These are phyloP conservation scores for Lycocorax pyrrhopterus DNA, from an alignment of 2,113 vertebrate genomes.

Conservation along the genomic window DNA sequence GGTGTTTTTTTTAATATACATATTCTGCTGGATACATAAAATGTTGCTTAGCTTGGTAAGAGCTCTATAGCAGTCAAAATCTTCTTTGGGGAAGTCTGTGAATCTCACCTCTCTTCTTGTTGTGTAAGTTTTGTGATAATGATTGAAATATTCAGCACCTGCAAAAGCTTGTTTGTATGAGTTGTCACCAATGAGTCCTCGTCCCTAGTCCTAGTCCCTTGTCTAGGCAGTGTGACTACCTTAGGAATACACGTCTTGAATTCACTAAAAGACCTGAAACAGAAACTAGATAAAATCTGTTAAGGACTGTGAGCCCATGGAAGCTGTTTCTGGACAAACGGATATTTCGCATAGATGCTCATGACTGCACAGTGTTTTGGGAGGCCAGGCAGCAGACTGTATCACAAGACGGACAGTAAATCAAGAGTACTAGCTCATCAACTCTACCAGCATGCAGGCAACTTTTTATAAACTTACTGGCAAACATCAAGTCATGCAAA, in stretches of 20 bases:
- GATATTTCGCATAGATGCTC: not conserved
- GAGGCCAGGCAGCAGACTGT: not conserved
- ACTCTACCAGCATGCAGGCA: not conserved
- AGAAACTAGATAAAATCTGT: not conserved
- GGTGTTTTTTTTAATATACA: not conserved
- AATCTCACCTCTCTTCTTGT: not conserved
- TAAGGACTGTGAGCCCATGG: not conserved
- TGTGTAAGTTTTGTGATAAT: not conserved
- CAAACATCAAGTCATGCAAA: not conserved
- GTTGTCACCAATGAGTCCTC: not conserved
- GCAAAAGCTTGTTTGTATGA: not conserved
- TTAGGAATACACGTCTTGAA: not conserved
- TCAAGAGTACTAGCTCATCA: not conserved
- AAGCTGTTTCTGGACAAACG: not conserved
- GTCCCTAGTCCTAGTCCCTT: too few species aligned
- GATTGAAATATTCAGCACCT: not conserved
- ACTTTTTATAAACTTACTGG: not conserved
- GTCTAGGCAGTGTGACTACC: not conserved
- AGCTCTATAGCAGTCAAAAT: not conserved
- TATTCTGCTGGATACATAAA: not conserved
- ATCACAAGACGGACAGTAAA: not conserved
- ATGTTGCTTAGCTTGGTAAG: not conserved
- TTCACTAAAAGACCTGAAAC: not conserved
- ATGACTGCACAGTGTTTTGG: too few species aligned
- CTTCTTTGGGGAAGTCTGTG: not conserved